Evolutionary conservation across 23 tunicate genomes (phyloP), one percentile per base, ranked within the genome.

Genomic region (Ciona savignyi): DNA sequence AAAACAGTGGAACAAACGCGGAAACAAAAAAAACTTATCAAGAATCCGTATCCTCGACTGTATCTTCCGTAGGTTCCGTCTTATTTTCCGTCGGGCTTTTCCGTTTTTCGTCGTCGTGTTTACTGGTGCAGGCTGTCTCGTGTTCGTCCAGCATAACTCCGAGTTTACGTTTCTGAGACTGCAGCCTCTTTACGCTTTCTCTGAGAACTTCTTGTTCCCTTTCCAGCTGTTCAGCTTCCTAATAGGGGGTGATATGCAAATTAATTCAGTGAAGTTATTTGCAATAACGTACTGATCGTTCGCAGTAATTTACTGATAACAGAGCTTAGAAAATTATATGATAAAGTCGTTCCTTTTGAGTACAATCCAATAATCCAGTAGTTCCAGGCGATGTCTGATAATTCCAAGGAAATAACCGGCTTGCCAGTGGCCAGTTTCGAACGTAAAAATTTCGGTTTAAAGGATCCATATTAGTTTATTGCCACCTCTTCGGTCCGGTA

Each of bases 181-280:
- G 89, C 77, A 90, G 74, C 42, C 72, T 66, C 70, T 90, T 78
- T 30, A 90, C 85, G 70, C 60, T 83, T 65, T 90, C 97, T 70
- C 97, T 67, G 30, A 80, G 74, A 25, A 79, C 73, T 42, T 90
- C 86, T 67, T 82, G 86, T 48, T 90, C 97, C n/a, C 97, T 78
- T 60, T 90, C 97, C 70, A 90, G 76, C 74, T 75, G 85, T 64
- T 90, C 97, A 29, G 97, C 83, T 75, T 90, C 97, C 97, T 90
- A 74, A 32, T 9, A 63, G 22, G 4, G 15, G 56, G 15, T 42
- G 56, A n/a, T 42, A 42, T 42, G 9, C 56, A 42, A 42, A 42
- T 42, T 6, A 42, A n/a, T n/a, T n/a, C n/a, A n/a, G n/a, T 9
- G 15, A 42, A 6, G 56, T 9, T 42, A 6, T 42, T 42, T 6